Conservation (phyloP, 2,113 vertebrate species). For the Otis tarda region DNA sequence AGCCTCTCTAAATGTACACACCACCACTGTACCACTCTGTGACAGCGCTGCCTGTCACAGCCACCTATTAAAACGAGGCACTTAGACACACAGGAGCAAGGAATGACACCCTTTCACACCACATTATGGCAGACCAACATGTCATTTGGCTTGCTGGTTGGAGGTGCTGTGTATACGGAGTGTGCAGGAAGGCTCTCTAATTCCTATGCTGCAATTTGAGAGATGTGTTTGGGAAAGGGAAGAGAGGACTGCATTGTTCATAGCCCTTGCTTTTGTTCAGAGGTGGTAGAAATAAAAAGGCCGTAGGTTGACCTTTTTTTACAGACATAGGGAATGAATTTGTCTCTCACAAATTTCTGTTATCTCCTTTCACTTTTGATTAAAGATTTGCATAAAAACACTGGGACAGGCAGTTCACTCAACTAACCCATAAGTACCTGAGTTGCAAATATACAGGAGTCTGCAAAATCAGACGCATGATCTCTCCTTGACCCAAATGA, state of each 20-base stretch:
- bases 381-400: neutral
- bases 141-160: neutral
- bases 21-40: accelerated
- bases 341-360: neutral
- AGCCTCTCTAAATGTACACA: neutral
- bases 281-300: neutral
- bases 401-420: neutral
- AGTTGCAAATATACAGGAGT: neutral
- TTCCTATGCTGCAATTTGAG: neutral
- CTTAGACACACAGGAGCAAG: neutral
- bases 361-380: neutral
- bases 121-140: neutral
- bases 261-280: neutral
- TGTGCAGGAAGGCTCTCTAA: neutral
- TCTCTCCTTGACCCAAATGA: neutral
- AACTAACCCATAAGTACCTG: neutral
- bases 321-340: neutral
- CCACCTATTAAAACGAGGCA: neutral
- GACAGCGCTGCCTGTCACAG: neutral
- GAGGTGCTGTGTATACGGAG: neutral
- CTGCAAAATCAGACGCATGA: neutral
- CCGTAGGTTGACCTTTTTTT: neutral
- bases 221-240: neutral
- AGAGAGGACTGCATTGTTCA: neutral
- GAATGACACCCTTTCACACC: neutral